Evolutionary conservation across 2,113 vertebrate species (phyloP).

Genomic region (Paratilapia polleni): DNA sequence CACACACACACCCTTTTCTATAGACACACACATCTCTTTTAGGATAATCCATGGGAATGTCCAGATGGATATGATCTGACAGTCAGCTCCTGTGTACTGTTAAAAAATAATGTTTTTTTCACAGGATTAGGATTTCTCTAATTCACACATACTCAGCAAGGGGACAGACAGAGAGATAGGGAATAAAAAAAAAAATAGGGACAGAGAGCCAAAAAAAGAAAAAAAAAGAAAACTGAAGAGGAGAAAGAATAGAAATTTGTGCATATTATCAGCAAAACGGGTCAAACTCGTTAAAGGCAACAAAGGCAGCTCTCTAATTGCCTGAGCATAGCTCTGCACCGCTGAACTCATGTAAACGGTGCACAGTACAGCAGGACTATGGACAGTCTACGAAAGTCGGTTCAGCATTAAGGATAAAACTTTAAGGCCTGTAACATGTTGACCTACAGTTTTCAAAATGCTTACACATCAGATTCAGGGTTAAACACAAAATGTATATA

Average conservation of each 20-base stretch:
- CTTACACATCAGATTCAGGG: background rate
- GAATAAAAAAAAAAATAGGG: background rate
- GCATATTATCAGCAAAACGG: constrained; percentile 55
- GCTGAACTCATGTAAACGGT: constrained; percentile 2
- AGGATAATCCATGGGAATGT: constrained; percentile 43
- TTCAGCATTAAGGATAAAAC: constrained; percentile 13
- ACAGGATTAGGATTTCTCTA: constrained; percentile 33
- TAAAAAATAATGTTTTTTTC: constrained; percentile 18
- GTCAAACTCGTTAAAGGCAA: constrained; percentile 68
- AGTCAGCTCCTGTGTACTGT: constrained; percentile 19
- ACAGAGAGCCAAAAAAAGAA: background rate
- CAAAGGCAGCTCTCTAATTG: constrained; percentile 60
- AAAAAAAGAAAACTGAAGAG: background rate
- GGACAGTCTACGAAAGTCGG: background rate
- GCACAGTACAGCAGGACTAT: background rate
- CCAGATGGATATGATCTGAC: constrained; percentile 36
- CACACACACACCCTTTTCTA: background rate
- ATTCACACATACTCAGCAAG: constrained; percentile 37
- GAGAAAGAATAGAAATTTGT: constrained; percentile 37
- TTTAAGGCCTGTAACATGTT: constrained; percentile 3
- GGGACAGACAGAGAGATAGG: background rate
- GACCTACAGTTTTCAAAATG: background rate
- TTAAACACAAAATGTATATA: background rate
- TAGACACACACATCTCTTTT: background rate
- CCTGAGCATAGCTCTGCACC: constrained; percentile 15